These are phyloP conservation scores for Climacteris rufus DNA, from an alignment of 2,113 vertebrate species.

Conservation along the genomic window DNA sequence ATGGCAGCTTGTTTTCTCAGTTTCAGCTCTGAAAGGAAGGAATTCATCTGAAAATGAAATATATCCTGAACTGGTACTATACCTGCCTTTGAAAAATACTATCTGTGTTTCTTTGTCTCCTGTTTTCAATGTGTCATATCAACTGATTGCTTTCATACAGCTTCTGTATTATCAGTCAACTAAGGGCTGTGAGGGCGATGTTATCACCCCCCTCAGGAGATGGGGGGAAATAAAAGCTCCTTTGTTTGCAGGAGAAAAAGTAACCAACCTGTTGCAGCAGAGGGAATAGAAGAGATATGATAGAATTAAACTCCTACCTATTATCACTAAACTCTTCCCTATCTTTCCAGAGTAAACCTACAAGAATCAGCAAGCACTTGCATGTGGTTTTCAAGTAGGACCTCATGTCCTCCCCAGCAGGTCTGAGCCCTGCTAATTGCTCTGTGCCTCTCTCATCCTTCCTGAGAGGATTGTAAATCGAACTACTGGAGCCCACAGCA, in stretches of 20 bases:
- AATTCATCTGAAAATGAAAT: constrained; percentile 45
- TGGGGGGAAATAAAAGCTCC: background rate
- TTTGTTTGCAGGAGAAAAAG: background rate
- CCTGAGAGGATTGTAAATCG: background rate
- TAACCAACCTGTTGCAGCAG: background rate
- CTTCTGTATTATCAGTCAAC: background rate
- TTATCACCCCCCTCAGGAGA: background rate
- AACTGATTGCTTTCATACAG: background rate
- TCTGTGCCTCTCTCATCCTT: background rate
- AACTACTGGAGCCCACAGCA: background rate
- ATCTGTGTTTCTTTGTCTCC: background rate
- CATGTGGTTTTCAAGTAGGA: background rate
- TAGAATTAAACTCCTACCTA: background rate
- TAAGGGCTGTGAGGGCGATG: background rate
- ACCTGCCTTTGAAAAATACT: background rate
- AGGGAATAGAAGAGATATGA: background rate
- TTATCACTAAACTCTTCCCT: background rate
- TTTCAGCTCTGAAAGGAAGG: constrained; percentile 19
- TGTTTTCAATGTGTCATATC: background rate
- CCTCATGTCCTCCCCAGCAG: background rate
- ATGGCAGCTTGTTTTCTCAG: constrained; percentile 29
- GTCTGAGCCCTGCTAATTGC: background rate
- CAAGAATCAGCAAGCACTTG: background rate
- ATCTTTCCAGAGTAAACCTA: background rate
- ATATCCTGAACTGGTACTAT: background rate